A percentile compares a stretch with the other conserved stretches of the same genome.
phyloP scores from a whole-genome alignment of 1,140 invertebrate species.

The Papilio helenus region DNA sequence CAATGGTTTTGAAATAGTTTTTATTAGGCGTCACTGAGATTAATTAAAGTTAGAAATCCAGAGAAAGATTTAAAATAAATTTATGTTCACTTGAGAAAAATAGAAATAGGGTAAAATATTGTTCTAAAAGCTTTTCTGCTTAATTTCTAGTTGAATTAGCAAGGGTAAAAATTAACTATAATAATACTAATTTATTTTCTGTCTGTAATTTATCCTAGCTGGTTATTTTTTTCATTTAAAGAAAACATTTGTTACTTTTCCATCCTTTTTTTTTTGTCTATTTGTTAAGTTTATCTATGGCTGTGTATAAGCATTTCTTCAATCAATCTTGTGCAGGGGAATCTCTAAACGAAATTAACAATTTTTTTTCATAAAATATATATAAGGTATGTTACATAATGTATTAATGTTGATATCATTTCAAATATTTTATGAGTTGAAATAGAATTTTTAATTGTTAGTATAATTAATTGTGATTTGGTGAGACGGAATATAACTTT shows the following conservation, averaged over 20 bases:
- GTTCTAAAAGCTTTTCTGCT: no score
- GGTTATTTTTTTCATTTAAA: no score
- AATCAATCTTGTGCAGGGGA: background rate
- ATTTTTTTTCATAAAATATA: background rate
- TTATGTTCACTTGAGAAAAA: background rate
- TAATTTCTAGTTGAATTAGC: background rate
- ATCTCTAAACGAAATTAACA: background rate
- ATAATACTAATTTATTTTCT: background rate
- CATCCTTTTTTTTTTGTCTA: background rate
- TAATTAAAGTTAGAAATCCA: background rate
- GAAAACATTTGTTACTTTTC: background rate
- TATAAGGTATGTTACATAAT: background rate
- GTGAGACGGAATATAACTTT: background rate
- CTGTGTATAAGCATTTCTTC: slow-evolving; percentile 4
- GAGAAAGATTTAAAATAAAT: background rate
- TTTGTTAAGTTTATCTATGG: slow-evolving; percentile 7
- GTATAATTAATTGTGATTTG: background rate
- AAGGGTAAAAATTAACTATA: background rate
- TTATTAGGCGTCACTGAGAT: background rate
- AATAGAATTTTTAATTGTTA: background rate
- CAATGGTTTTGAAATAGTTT: background rate
- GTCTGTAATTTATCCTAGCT: background rate
- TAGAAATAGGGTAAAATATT: background rate
- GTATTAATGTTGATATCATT: background rate
- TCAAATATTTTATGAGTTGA: background rate